Conservation (phyloP, 2,797 vertebrate genomes). For the Pterois miles region DNA sequence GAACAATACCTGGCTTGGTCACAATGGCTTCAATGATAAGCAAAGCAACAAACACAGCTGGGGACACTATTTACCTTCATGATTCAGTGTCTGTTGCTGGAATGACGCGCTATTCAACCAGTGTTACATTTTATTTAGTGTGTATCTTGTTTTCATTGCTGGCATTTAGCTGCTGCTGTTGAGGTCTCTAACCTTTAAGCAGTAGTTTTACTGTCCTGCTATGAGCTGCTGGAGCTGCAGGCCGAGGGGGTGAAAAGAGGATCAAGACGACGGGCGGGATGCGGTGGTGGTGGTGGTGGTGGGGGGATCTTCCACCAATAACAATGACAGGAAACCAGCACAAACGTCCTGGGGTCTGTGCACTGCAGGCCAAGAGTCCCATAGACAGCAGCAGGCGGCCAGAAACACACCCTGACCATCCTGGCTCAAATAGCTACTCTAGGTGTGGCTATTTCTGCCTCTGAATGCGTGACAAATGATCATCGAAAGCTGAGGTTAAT, state of each 20-base stretch:
- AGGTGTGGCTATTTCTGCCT: slow-evolving; percentile 50
- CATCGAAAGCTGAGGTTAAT: neutral
- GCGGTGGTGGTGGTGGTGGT: neutral
- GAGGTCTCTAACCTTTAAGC: neutral
- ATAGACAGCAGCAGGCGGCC: slow-evolving; percentile 42
- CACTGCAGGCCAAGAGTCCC: slow-evolving; percentile 43
- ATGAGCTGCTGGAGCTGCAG: neutral
- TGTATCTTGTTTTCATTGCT: neutral
- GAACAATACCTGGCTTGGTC: slow-evolving; percentile 51
- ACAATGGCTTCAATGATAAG: slow-evolving; percentile 21
- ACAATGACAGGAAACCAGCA: slow-evolving; percentile 82
- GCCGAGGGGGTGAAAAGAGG: slow-evolving; percentile 4
- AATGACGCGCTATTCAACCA: neutral
- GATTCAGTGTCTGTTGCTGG: slow-evolving; percentile 17
- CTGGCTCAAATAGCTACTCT: slow-evolving; percentile 32
- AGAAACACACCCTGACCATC: slow-evolving; percentile 33
- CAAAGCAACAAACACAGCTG: slow-evolving; percentile 17
- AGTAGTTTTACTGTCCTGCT: slow-evolving; percentile 1
- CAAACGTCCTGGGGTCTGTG: slow-evolving; percentile 65
- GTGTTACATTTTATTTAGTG: neutral
- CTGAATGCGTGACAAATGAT: slow-evolving; percentile 12
- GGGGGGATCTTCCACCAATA: slow-evolving; percentile 55
- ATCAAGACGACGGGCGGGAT: slow-evolving; percentile 11
- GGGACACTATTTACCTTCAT: slow-evolving; percentile 30
- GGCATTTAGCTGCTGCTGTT: neutral